phyloP scores from a whole-genome alignment of 2,113 vertebrate genomes.

The Eurystomus gularis region DNA sequence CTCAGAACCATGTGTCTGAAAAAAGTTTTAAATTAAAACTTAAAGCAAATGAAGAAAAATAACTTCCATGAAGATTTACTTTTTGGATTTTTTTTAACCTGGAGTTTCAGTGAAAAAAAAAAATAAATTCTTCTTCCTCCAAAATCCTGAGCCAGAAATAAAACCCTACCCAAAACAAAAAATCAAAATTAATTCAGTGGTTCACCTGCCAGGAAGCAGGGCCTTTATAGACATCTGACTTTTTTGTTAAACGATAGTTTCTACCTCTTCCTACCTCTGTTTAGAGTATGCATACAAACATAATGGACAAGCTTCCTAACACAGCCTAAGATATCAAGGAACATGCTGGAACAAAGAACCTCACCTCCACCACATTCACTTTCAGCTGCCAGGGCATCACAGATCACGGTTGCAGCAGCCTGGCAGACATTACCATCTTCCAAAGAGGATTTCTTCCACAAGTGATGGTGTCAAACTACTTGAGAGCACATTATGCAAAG shows the following conservation, averaged over 20 bases:
- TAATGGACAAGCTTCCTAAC: not conserved
- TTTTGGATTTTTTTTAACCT: not conserved
- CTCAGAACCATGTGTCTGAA: not conserved
- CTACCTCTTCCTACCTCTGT: not conserved
- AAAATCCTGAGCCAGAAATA: not conserved
- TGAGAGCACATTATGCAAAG: not conserved
- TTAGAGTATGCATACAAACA: not conserved
- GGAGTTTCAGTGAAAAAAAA: not conserved
- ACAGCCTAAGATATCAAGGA: not conserved
- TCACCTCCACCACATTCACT: not conserved
- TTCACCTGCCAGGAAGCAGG: not conserved
- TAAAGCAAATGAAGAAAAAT: not conserved
- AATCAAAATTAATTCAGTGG: not conserved
- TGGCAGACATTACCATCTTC: not conserved
- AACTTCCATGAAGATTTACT: rapidly evolving
- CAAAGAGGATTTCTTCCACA: not conserved
- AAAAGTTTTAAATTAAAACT: not conserved
- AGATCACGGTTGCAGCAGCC: not conserved
- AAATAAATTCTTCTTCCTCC: not conserved
- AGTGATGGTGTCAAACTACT: not conserved
- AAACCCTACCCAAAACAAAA: not conserved
- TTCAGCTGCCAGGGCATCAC: not conserved
- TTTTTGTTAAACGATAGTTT: not conserved
- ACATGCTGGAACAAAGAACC: not conserved
- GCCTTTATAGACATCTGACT: not conserved